phyloP scores from a whole-genome alignment of 2,888 invertebrate species.

The Steinernema carpocapsae region DNA sequence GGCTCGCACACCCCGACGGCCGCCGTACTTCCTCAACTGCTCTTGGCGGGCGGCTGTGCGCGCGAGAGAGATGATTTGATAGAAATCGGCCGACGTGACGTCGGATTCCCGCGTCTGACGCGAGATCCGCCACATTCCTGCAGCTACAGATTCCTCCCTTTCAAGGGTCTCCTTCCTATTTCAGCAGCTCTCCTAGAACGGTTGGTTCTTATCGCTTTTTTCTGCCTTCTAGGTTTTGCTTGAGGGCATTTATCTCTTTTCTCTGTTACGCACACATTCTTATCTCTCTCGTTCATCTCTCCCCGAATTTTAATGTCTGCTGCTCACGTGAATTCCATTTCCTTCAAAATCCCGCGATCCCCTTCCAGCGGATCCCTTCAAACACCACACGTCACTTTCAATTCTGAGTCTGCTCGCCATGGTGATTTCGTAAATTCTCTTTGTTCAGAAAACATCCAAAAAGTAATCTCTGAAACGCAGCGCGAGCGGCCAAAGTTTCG shows the following conservation, averaged over 20 bases:
- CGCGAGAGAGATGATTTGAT: conserved; percentile 30
- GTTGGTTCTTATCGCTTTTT: conserved; percentile 23
- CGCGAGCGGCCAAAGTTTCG: background rate
- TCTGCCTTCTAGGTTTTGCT: conserved; percentile 25
- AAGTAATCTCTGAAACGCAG: too few species aligned
- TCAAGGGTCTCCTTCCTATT: background rate
- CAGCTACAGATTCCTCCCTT: too few species aligned
- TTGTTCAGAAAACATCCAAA: too few species aligned
- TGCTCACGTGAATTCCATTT: too few species aligned
- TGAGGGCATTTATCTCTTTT: conserved; percentile 6
- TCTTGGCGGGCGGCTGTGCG: conserved; percentile 32
- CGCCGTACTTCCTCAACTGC: conserved; percentile 29
- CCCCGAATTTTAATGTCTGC: background rate
- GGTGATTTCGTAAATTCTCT: too few species aligned
- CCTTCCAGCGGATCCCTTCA: too few species aligned
- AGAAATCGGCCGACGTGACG: conserved; percentile 30
- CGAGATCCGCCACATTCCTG: too few species aligned
- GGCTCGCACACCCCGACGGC: background rate
- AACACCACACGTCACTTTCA: too few species aligned
- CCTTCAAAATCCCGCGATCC: too few species aligned
- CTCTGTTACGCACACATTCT: background rate
- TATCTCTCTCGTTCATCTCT: background rate
- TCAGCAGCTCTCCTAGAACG: background rate
- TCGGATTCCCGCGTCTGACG: background rate
- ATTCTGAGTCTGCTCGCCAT: too few species aligned